Evolutionary conservation across 2,113 vertebrate genomes (phyloP), one percentile per base, ranked within the genome.

Genomic region (Anas platyrhynchos): DNA sequence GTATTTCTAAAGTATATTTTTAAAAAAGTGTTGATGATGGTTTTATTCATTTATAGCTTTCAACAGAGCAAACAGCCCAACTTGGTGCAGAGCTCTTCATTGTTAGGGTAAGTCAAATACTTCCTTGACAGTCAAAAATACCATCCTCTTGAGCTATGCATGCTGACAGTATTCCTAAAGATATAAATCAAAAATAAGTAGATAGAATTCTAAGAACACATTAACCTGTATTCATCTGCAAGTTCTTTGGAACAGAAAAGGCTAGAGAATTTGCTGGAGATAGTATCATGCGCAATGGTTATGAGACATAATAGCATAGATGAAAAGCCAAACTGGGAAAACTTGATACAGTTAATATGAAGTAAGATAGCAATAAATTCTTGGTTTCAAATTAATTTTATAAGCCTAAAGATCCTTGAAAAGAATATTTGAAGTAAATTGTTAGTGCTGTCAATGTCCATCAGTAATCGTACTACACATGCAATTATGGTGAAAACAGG

Each of bases 11-110:
- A 80, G 32, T 76, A 36, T 50, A 6, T 69, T 25, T 48, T 41
- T 13, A 36, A 54, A 59, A 41, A 48, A 7, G 46, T 29, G 32
- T 16, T 95, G 14, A 92, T 84, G 82, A 3, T 54, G 27, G 23
- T 88, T 81, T 95, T 94, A 36, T 89, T 97, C 96, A 7, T 71
- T 97, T 97, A 25, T 89, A 99, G 99, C 97, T 99, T 95, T 99
- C 99, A 86, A 99, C 99, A 77, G 99, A 99, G 89, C 99, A 99
- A 97, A 99, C 99, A 1, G 99, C 99, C 78, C 99, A 99, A 89
- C 98, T 99, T 88, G 99, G 99, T 31, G 99, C 99, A 83, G 99
- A 99, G 73, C 98, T 99, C 93, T 99, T 99, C 97, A 99, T 99
- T 46, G 99, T 99, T 79, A 99, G 99, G 98, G 99, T 99, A 96